Base-by-base conservation (phyloP, 2,888 invertebrate species). In the Lumbricus terrestris region DNA sequence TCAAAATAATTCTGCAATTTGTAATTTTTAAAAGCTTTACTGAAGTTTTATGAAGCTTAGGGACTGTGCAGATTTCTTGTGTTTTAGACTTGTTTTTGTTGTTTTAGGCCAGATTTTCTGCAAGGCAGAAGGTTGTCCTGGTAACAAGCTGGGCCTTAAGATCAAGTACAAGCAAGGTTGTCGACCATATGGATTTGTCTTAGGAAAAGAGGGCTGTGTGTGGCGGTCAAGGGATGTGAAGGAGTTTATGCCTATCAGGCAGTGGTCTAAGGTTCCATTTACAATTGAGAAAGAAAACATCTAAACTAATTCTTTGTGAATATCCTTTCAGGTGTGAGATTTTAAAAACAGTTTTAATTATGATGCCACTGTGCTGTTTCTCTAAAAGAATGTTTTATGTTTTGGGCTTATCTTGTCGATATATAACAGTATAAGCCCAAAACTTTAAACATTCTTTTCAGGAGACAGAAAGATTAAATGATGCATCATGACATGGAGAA, bases 221-320 rank as follows among this genome's bases (percentile, higher is more conserved):
- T 83, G 82, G 90, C 40, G 88, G 6, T 23, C 69, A 34, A 38
- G 20, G 23, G 85, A 47, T 33, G n/a, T 18, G 40, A 35, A 83
- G 29, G 23, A 18, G 3, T 90, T 40, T 42, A 37, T 38, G 35
- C 0, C 35, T 34, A 82, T 90, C 88, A 88, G 54, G 29, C 35
- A 90, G 82, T 90, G 90, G 90, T 90, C 90, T 23, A 88, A 88
- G 20, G 90, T 90, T 15, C 82, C 90, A 16, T 90, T 90, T 40
- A n/a, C 6, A n/a, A 82, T 90, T 38, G 33, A 29, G 33, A 82
- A 90, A 88, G 90, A 90, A 47, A 20, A n/a, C 23, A 85, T 85
- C 85, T 85, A 35, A 35, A 20, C 69, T 29, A n/a, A 11, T 69
- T 47, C 47, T 5, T 69, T 69, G 69, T n/a, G 29, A 69, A n/a